Evolutionary conservation across 2,888 invertebrate genomes (phyloP), one percentile per base, ranked within the genome.

Genomic region (Andrena hattorfiana): DNA sequence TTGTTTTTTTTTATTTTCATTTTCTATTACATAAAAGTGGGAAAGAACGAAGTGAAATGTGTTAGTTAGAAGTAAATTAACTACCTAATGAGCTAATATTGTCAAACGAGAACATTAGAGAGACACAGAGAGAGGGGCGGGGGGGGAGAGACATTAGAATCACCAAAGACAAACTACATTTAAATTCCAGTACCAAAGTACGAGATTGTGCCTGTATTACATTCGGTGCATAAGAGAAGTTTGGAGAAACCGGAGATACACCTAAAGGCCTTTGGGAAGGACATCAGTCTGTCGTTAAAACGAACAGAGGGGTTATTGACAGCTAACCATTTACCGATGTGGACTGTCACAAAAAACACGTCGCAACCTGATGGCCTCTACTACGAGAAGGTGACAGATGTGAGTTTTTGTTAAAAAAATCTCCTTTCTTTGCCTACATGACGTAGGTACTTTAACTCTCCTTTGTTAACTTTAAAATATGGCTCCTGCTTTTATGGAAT

Each of bases 241-340:
- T 90, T 91, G 84, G 91, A 92, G 74, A 85, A 82, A 32, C 95
- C 95, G 85, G 95, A 95, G 93, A 96, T 98, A 70, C 96, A 97
- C 88, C 94, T 98, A 90, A 96, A 96, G 92, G 98, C 97, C 73
- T 98, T 98, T 91, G 98, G 98, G 76, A 95, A 95, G 93, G 95
- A 96, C 89, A 94, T 97, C 91, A 96, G 97, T 92, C 94, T 98
- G 91, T 96, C 96, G 89, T 94, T 98, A 91, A 96, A 95, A 92
- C 96, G 96, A 83, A 97, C 97, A 71, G 96, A 97, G 85, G 97
- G 97, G n/a, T 95, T 98, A 82, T 95, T 97, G 92, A 97, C 96
- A 92, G 96, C 96, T 90, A 96, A 96, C 69, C 96, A 97, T 76
- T 94, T 98, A 93, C 97, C 97, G 93, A 96, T 98, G 95, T 98